Evolutionary conservation across 2,797 vertebrate genomes (phyloP).

Genomic region (Sandelia bainsii): DNA sequence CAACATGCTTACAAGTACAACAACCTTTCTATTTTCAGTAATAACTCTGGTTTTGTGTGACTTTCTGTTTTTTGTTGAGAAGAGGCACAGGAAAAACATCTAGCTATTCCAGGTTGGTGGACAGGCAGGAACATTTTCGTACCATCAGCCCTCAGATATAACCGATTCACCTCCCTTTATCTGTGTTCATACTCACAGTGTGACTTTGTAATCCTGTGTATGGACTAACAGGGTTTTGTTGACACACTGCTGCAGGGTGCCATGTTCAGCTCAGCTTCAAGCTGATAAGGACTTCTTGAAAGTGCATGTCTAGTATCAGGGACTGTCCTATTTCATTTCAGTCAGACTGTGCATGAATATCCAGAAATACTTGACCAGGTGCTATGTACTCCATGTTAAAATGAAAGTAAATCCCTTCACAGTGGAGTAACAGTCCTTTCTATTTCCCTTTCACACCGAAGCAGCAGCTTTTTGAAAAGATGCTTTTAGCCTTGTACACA

Average conservation of each 20-base stretch:
- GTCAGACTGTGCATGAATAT: background rate
- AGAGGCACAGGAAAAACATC: background rate
- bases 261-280: conserved; percentile 18
- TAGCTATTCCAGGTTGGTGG: background rate
- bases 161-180: conserved; percentile 47
- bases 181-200: conserved; percentile 4
- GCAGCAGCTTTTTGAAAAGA: too few species aligned
- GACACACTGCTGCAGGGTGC: background rate
- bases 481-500: too few species aligned
- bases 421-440: background rate
- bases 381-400: background rate
- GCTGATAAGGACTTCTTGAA: conserved; percentile 8
- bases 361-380: background rate
- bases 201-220: conserved; percentile 33
- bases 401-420: background rate
- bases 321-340: background rate
- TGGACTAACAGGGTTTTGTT: conserved; percentile 30
- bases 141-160: background rate
- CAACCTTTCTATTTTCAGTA: background rate
- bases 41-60: background rate
- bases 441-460: background rate
- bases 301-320: background rate
- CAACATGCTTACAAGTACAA: background rate
- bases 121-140: background rate
- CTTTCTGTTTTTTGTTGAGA: background rate